Base-by-base conservation (phyloP, 1,140 invertebrate species). In the Ceratina australensis region DNA sequence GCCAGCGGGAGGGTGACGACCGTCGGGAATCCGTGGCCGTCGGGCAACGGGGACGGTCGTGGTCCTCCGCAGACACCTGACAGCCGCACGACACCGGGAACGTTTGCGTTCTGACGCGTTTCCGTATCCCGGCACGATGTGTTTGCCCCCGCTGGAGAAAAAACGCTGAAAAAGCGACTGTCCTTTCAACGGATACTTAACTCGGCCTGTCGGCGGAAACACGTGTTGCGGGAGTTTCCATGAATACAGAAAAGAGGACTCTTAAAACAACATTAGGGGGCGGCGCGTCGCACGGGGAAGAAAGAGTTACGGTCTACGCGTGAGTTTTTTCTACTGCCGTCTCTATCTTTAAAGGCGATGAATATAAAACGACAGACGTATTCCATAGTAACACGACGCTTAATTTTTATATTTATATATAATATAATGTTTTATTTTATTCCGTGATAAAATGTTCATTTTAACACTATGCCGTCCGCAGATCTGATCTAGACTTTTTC, bases 1-100 rank as follows among this genome's bases (percentile, higher is more conserved):
- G 85, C 81, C 73, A 79, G 26, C 42, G 65, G 33, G 69, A 85
- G 85, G 84, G 85, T 86, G 76, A 81, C 61, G 76, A 73, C 59
- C 77, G 75, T 71, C 76, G 65, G 82, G 84, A 86, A 86, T 86
- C 77, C 54, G 28, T 72, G 61, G 49, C 57, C 61, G 61, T 59
- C 64, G 3, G 56, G 63, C 18, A 49, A 18, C 49, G 26, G 22
- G 60, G 24, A 56, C 20, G 60, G 50, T 50, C 49, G 65, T 49
- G 68, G 75, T 80, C 57, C 61, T 79, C 81, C 81, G 54, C 79
- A 87, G 78, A 85, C 76, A 87, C 71, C 79, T 81, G 77, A 50
- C 60, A 42, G 50, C 28, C 28, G 18, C n/a, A 1, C 20, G 12
- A 28, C 10, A 49, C 15, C 16, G 18, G 49, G 59, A 60, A 61